Conservation (phyloP, 2,113 vertebrate genomes). For the Calyptommatus sinebrachiatus region DNA sequence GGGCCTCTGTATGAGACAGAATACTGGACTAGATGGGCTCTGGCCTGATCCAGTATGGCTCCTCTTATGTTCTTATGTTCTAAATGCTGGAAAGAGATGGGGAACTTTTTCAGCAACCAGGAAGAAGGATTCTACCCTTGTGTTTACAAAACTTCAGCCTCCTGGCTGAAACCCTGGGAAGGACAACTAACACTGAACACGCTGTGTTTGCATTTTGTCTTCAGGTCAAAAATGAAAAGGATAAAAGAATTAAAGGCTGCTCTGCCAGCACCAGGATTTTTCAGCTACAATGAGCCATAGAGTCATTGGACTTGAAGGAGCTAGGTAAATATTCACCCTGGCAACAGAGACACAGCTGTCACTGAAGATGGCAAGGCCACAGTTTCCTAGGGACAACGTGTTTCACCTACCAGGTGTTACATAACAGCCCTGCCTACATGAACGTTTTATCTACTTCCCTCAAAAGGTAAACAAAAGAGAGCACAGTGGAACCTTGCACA, state of each 20-base stretch:
- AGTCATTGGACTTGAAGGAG: neutral
- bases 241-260: slow-evolving; percentile 7
- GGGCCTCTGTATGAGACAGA: no score
- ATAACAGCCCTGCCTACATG: neutral
- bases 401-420: neutral
- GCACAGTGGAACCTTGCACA: neutral
- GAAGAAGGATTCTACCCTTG: neutral
- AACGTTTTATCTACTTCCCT: neutral
- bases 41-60: no score
- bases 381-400: neutral
- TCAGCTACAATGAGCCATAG: neutral
- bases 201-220: neutral
- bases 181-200: neutral
- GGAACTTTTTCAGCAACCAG: neutral
- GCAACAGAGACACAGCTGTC: neutral
- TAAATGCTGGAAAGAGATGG: neutral
- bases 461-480: neutral
- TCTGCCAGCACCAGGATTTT: neutral
- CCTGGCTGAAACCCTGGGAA: neutral
- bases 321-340: neutral
- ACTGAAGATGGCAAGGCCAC: neutral
- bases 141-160: fast-evolving
- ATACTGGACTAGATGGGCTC: no score
- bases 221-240: neutral
- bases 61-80: no score